These are phyloP conservation scores for Campylomormyrus tamandua DNA, from an alignment of 2,113 vertebrate genomes.

Conservation along the genomic window DNA sequence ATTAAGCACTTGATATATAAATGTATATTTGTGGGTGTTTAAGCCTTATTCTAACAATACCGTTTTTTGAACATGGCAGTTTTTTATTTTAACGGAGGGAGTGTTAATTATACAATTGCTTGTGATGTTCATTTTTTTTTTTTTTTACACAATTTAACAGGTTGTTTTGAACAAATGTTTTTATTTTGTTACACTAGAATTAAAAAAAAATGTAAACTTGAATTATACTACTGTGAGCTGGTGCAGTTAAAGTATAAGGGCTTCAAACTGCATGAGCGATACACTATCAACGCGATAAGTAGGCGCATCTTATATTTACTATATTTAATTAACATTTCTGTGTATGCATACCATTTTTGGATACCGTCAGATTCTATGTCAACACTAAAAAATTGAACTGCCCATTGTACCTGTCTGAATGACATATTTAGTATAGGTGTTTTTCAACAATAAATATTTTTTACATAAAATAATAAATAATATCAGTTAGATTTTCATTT, in stretches of 20 bases:
- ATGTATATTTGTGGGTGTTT: conserved; percentile 12
- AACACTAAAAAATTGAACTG: background rate
- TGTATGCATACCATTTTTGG: background rate
- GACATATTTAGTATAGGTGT: background rate
- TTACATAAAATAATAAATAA: background rate
- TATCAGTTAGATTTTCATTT: background rate
- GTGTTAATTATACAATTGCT: background rate
- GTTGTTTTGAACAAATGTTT: conserved; percentile 5
- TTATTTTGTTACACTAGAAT: background rate
- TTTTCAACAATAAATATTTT: conserved; percentile 1
- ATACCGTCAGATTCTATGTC: background rate
- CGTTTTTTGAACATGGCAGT: background rate
- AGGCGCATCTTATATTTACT: background rate
- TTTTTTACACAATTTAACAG: conserved; percentile 8
- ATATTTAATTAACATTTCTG: conserved; percentile 1
- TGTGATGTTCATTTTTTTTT: background rate
- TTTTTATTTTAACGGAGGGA: background rate
- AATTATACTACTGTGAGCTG: background rate
- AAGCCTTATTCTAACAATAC: background rate
- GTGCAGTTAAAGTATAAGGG: background rate
- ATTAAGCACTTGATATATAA: conserved; percentile 12
- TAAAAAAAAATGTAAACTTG: background rate
- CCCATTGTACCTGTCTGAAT: background rate
- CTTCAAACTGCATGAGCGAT: background rate
- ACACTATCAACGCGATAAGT: background rate